Evolutionary conservation across 2,888 invertebrate species (phyloP).

Genomic region (Luperina nickerlii): DNA sequence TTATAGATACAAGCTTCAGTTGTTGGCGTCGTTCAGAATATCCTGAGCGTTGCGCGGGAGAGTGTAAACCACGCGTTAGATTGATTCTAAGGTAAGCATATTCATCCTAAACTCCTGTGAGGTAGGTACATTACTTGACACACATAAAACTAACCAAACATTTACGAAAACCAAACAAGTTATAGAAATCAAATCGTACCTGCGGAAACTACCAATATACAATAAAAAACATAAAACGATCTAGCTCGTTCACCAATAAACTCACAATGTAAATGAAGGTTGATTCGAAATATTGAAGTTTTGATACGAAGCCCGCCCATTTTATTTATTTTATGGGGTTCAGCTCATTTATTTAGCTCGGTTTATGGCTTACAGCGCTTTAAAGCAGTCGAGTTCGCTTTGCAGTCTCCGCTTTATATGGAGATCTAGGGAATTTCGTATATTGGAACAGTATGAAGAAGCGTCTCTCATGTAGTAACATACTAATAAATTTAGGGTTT

Average conservation of each 20-base stretch:
- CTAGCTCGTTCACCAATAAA: slow-evolving; percentile 27
- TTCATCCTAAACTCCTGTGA: neutral
- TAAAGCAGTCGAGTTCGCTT: slow-evolving; percentile 21
- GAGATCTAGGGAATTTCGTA: slow-evolving; percentile 5
- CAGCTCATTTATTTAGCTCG: slow-evolving; percentile 49
- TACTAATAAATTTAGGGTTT: slow-evolving; percentile 6
- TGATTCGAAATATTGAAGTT: slow-evolving; percentile 49
- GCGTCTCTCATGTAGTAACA: neutral
- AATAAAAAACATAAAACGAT: slow-evolving; percentile 41
- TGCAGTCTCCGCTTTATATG: slow-evolving; percentile 32
- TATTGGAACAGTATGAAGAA: neutral
- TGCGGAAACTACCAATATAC: slow-evolving; percentile 12
- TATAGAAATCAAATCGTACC: slow-evolving; percentile 11
- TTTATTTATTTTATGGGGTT: slow-evolving; percentile 58
- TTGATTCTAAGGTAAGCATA: neutral
- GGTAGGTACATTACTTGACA: neutral
- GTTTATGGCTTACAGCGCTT: slow-evolving; percentile 57
- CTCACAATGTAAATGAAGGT: slow-evolving; percentile 43
- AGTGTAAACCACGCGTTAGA: neutral
- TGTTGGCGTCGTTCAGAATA: neutral
- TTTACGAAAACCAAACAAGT: neutral
- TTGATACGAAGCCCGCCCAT: slow-evolving; percentile 28
- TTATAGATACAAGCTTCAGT: neutral
- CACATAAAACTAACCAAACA: neutral
- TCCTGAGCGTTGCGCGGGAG: neutral